Percentiles rank a stretch among this genome's conserved stretches.
These are phyloP conservation scores for Mandrillus leucophaeus DNA, from an alignment of 2,113 vertebrate genomes.

Conservation along the genomic window DNA sequence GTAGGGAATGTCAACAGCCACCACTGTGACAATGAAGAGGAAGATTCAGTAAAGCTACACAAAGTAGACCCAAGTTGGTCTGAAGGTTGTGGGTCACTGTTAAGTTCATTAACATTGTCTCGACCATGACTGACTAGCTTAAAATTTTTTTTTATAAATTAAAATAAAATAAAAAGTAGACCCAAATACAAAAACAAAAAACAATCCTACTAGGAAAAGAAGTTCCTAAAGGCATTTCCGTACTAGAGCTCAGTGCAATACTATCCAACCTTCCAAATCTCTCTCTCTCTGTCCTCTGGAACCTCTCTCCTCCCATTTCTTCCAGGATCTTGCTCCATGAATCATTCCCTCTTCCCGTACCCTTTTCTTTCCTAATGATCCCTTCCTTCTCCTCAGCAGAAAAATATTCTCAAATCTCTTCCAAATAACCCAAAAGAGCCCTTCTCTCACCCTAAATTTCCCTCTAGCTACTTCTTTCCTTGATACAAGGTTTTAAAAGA, in stretches of 20 bases:
- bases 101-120: too few species aligned
- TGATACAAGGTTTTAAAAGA: slow-evolving; percentile 40
- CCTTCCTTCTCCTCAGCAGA: background rate
- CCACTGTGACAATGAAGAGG: background rate
- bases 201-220: background rate
- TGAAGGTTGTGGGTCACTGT: too few species aligned
- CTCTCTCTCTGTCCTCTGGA: slow-evolving; percentile 11
- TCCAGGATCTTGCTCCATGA: background rate
- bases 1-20: background rate
- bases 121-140: too few species aligned
- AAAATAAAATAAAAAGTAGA: background rate
- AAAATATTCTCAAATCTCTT: slow-evolving; percentile 51
- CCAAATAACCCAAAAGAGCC: slow-evolving; percentile 24
- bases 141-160: too few species aligned
- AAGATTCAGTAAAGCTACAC: background rate
- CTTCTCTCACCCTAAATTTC: background rate
- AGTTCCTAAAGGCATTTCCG: background rate
- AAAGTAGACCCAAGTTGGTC: background rate
- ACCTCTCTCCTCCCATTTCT: background rate
- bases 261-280: background rate
- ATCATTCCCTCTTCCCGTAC: slow-evolving; percentile 1
- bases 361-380: slow-evolving; percentile 16
- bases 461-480: slow-evolving; percentile 8
- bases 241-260: background rate
- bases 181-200: background rate